Evolutionary conservation across 1,140 invertebrate species (phyloP).

Genomic region (Sarcophaga peregrina): DNA sequence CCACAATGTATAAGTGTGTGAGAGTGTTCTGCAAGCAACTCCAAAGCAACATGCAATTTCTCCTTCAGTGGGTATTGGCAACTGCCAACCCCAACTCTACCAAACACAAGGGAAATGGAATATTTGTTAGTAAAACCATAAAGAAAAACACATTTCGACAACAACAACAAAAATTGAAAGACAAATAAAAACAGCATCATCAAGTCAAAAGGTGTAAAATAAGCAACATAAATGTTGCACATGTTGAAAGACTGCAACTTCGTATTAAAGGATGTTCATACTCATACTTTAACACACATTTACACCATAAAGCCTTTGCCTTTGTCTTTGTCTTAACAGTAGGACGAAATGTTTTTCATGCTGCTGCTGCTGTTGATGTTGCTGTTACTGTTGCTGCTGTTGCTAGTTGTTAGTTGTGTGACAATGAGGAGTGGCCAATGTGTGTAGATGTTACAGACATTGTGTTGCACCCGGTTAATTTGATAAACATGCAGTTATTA

Average conservation of each 20-base stretch:
- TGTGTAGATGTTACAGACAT: constrained; percentile 5
- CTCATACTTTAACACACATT: neutral
- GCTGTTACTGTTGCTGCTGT: constrained; percentile 3
- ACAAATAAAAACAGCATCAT: neutral
- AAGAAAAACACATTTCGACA: neutral
- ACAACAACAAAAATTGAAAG: no score
- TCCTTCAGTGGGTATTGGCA: no score
- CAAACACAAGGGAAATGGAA: neutral
- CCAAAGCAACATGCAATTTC: no score
- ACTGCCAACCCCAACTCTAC: neutral
- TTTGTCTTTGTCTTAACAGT: constrained; percentile 10
- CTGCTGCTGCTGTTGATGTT: neutral
- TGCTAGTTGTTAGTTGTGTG: neutral
- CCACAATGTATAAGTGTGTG: no score
- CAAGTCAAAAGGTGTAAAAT: constrained; percentile 8
- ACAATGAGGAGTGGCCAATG: constrained; percentile 22
- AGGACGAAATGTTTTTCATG: neutral
- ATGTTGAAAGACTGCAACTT: constrained; percentile 12
- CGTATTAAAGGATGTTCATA: neutral
- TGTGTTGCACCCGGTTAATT: constrained; percentile 38
- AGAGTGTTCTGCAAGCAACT: no score
- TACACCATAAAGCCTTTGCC: neutral
- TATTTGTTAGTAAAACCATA: neutral
- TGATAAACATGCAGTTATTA: constrained; percentile 37
- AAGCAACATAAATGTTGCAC: constrained; percentile 21